These are phyloP conservation scores for Protobothrops mucrosquamatus DNA, from an alignment of 2,113 vertebrate species.

Conservation along the genomic window DNA sequence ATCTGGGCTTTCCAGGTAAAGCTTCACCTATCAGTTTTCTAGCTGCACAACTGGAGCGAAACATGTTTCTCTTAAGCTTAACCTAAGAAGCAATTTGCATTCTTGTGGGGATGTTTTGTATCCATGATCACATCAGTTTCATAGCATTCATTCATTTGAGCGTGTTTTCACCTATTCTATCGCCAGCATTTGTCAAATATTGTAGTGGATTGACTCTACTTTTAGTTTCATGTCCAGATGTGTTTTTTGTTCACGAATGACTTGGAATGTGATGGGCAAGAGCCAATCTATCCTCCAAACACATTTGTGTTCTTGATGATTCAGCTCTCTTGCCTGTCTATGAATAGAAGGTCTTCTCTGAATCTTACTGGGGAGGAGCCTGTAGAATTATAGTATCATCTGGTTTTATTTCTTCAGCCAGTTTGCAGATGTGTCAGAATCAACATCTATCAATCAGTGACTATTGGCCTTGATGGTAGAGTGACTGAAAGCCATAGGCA, in stretches of 20 bases:
- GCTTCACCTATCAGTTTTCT: background rate
- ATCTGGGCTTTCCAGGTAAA: background rate
- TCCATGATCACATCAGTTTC: background rate
- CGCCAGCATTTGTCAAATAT: background rate
- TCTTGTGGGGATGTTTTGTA: background rate
- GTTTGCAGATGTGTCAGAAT: background rate
- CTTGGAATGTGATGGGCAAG: background rate
- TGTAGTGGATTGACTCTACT: background rate
- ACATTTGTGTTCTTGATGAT: background rate
- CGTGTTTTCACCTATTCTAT: background rate
- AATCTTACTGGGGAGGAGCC: background rate
- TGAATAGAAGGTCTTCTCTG: background rate
- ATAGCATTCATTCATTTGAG: fast-evolving
- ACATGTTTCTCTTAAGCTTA: background rate
- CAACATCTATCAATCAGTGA: background rate
- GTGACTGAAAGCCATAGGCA: background rate
- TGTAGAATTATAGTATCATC: background rate
- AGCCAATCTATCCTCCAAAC: background rate
- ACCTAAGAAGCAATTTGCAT: too few relatives aligned
- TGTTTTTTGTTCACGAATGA: background rate
- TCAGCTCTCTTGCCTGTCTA: fast-evolving
- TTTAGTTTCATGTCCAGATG: background rate
- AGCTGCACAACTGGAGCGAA: background rate
- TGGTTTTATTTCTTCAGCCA: background rate
- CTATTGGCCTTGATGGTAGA: background rate